These are phyloP conservation scores for Mormyrus hasselquistii DNA, from an alignment of 2,797 vertebrate species.

Conservation along the genomic window DNA sequence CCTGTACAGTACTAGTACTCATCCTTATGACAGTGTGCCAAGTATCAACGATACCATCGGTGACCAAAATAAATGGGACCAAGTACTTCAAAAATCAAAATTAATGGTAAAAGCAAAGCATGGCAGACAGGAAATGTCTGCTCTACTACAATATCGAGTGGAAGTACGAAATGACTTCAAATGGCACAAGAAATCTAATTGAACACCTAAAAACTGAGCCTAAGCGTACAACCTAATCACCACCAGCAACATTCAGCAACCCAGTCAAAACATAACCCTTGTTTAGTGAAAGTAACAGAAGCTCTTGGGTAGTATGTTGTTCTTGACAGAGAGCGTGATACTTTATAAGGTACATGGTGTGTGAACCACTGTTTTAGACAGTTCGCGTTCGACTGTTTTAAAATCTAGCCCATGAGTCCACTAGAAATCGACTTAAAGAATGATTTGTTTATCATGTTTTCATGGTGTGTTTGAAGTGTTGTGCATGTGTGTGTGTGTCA, in stretches of 20 bases:
- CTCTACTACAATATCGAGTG: not conserved
- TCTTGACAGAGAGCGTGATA: not conserved
- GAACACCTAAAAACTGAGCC: not conserved
- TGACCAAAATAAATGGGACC: not conserved
- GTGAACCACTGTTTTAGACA: not conserved
- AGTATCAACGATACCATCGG: not conserved
- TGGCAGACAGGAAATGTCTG: not conserved
- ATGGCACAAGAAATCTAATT: not conserved
- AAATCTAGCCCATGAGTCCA: too few species aligned
- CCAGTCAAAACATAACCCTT: not conserved
- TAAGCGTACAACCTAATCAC: not conserved
- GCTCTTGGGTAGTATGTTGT: not conserved
- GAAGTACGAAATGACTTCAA: not conserved
- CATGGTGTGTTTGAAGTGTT: not conserved
- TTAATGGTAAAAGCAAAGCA: not conserved
- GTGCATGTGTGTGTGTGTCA: not conserved
- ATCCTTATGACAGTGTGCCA: not conserved
- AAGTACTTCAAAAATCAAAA: not conserved
- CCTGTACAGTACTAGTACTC: not conserved
- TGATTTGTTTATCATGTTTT: too few species aligned
- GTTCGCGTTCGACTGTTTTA: not conserved
- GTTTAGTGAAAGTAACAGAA: not conserved
- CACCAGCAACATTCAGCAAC: not conserved
- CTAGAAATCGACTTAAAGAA: too few species aligned
- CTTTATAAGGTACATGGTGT: not conserved